These are phyloP conservation scores for Catharus ustulatus DNA, from an alignment of 2,797 vertebrate species.

Conservation along the genomic window DNA sequence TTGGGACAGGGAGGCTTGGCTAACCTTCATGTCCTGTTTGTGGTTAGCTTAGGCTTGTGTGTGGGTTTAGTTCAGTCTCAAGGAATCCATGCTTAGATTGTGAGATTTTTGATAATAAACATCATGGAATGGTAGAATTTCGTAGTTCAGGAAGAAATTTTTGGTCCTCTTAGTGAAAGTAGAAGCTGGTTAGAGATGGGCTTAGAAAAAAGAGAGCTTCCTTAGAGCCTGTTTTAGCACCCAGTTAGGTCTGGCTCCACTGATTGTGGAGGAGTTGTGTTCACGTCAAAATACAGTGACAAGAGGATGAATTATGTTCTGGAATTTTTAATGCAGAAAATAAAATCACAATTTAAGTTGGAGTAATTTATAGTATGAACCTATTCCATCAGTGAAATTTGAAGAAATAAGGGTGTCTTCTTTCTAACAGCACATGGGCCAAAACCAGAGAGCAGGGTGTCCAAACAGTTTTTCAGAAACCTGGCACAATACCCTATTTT, in stretches of 20 bases:
- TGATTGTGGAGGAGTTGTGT: not conserved
- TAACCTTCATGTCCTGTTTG: not conserved
- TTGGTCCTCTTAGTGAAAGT: not conserved
- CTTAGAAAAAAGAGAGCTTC: not conserved
- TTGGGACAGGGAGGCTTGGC: not conserved
- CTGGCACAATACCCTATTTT: not conserved
- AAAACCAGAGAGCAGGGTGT: not conserved
- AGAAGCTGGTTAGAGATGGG: not conserved
- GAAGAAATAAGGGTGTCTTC: not conserved
- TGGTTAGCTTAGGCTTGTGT: not conserved
- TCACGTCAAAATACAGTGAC: not conserved
- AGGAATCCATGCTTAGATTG: not conserved
- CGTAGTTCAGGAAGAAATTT: not conserved
- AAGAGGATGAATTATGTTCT: not conserved
- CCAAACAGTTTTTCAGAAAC: not conserved
- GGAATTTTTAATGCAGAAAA: conserved; percentile 10
- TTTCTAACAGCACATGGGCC: not conserved
- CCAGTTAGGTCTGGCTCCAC: not conserved
- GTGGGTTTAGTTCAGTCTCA: not conserved
- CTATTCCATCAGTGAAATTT: not conserved
- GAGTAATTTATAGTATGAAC: not conserved
- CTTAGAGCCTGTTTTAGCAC: not conserved
- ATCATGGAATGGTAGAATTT: not conserved
- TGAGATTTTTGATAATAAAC: not conserved
- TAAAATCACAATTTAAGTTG: not conserved